A percentile compares a stretch with the other conserved stretches of the same genome.
Evolutionary conservation across 2,113 vertebrate genomes (phyloP).

Genomic region (Cyphomyrus discorhynchus): DNA sequence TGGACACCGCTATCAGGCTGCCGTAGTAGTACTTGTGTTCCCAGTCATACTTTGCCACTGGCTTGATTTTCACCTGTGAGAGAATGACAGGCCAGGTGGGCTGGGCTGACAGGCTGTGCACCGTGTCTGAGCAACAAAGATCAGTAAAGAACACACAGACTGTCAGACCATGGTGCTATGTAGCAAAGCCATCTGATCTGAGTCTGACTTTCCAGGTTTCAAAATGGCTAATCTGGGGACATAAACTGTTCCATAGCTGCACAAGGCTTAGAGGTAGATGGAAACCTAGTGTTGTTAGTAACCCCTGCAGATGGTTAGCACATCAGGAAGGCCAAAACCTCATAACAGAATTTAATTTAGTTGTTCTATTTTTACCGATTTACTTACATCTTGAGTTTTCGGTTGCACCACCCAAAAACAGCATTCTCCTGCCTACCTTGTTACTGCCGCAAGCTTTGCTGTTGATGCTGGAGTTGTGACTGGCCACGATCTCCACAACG

Average conservation of each 20-base stretch:
- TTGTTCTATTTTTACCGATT: not conserved
- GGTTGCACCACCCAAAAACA: not conserved
- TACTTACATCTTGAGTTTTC: not conserved
- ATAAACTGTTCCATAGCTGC: not conserved
- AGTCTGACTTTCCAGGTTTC: not conserved
- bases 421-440: constrained; percentile 64
- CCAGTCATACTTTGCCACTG: constrained; percentile 96
- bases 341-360: not conserved
- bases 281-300: not conserved
- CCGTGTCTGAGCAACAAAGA: not conserved
- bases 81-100: not conserved
- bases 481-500: constrained; percentile 90
- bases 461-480: constrained; percentile 90
- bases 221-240: not conserved
- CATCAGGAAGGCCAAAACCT: not conserved
- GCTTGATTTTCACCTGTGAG: constrained; percentile 93
- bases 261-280: not conserved
- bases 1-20: constrained; percentile 92
- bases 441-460: constrained; percentile 96
- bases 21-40: constrained; percentile 98
- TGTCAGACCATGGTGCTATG: not conserved
- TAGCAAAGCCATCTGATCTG: not conserved
- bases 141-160: not conserved
- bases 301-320: not conserved
- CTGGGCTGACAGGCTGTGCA: not conserved